Conservation (phyloP, 2,888 invertebrate genomes). For the Sympetrum striolatum region DNA sequence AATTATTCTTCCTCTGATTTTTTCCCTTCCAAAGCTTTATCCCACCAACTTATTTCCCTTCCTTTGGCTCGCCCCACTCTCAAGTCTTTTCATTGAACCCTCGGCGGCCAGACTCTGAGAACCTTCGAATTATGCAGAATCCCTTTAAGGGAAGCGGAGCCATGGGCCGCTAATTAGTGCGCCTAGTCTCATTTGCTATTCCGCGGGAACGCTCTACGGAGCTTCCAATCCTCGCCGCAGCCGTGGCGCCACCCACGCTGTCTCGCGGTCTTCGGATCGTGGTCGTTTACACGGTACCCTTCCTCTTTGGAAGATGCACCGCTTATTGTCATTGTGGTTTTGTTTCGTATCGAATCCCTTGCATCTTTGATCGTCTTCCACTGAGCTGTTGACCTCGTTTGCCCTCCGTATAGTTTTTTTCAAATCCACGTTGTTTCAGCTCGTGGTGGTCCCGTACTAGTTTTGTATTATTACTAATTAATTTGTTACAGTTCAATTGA, state of each 20-base stretch:
- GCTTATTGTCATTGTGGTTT: not conserved
- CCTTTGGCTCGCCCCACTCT: not conserved
- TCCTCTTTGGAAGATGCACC: not conserved
- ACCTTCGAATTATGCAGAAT: constrained; percentile 10
- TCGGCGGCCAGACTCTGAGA: not conserved
- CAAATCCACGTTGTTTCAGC: too few relatives aligned
- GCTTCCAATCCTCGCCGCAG: not conserved
- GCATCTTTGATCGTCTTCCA: not conserved
- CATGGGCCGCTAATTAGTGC: constrained; percentile 11
- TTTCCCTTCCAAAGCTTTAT: too few relatives aligned
- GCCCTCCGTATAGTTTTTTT: not conserved
- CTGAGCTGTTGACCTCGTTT: not conserved
- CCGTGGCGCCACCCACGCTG: not conserved
- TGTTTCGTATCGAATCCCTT: not conserved
- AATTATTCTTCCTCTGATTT: not conserved
- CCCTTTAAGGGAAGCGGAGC: not conserved
- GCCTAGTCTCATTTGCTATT: constrained; percentile 14
- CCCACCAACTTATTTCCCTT: not conserved
- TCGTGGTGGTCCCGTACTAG: too few relatives aligned
- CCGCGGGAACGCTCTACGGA: not conserved
- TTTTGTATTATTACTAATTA: too few relatives aligned
- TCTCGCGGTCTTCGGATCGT: not conserved
- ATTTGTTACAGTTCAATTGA: too few relatives aligned
- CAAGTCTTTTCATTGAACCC: not conserved
- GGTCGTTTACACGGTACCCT: not conserved